Base-by-base conservation (phyloP, 1,140 invertebrate genomes). In the Battus philenor region DNA sequence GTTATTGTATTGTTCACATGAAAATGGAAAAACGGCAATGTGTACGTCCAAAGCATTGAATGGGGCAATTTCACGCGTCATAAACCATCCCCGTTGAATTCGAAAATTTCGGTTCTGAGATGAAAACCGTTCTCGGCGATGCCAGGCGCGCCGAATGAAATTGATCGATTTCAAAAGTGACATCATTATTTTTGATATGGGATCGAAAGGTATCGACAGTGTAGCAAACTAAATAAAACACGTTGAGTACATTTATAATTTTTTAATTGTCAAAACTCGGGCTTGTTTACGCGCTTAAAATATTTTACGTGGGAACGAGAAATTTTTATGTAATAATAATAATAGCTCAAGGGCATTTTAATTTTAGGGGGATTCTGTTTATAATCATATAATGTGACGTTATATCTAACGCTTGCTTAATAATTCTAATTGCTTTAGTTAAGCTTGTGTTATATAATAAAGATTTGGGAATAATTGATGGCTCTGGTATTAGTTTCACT, bases 91-190 rank as follows among this genome's bases (percentile, higher is more conserved):
- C 13, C 38, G 18, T 20, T 9, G 38, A 26, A 41, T 41, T 26
- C 38, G 15, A 41, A 27, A 17, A 17, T 39, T 41, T 41, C 33
- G 16, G 20, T 10, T 22, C 15, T 16, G 33, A 36, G 17, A 36
- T 41, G 38, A 41, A 41, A 41, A 41, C 24, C n/a, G 38, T 29
- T 8, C 38, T n/a, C 13, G 26, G 38, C 15, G 38, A 41, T 26
- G 15, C 13, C 38, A 26, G 36, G 20, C 38, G 38, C 13, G 13
- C 15, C 38, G 38, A 41, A 41, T 29, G 38, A 41, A 41, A 41
- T 41, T 41, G 29, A 41, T 41, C 38, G 38, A 41, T 41, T 41
- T 41, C 38, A 41, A 41, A 27, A 41, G 38, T 41, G 38, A 41
- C 38, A 41, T 41, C 38, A 41, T 41, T 41, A 41, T 41, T 41